Conservation (phyloP, 2,797 vertebrate genomes). For the Echeneis naucrates region DNA sequence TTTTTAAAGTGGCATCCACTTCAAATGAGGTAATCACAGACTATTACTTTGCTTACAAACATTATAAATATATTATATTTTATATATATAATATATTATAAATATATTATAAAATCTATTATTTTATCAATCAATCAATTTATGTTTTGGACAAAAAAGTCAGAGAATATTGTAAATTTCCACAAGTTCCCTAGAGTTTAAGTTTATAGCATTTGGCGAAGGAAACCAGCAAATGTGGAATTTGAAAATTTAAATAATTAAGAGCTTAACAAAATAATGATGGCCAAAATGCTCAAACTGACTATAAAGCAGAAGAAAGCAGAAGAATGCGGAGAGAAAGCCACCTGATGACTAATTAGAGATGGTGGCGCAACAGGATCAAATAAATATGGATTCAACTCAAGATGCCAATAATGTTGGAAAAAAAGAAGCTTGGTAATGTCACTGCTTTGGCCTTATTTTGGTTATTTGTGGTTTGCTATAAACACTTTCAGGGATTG, state of each 20-base stretch:
- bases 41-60: background rate
- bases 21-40: background rate
- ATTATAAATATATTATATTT: too few relatives aligned
- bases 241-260: background rate
- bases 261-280: background rate
- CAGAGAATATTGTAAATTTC: background rate
- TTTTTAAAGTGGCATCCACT: slow-evolving; percentile 1
- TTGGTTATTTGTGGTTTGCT: background rate
- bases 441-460: background rate
- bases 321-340: background rate
- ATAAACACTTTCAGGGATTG: background rate
- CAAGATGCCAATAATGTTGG: background rate
- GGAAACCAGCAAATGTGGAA: background rate
- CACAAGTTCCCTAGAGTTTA: too few relatives aligned
- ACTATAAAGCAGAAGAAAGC: background rate
- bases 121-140: background rate
- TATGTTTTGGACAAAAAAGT: background rate
- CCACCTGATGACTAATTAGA: background rate
- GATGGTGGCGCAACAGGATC: background rate
- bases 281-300: too few relatives aligned
- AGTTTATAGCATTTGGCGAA: too few relatives aligned
- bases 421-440: background rate
- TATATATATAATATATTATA: too few relatives aligned
- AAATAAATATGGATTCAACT: background rate
- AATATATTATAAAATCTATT: too few relatives aligned